These are phyloP conservation scores for Parazoanthus atlanticus DNA, from an alignment of 92 coral and sea anemone species.

Conservation along the genomic window DNA sequence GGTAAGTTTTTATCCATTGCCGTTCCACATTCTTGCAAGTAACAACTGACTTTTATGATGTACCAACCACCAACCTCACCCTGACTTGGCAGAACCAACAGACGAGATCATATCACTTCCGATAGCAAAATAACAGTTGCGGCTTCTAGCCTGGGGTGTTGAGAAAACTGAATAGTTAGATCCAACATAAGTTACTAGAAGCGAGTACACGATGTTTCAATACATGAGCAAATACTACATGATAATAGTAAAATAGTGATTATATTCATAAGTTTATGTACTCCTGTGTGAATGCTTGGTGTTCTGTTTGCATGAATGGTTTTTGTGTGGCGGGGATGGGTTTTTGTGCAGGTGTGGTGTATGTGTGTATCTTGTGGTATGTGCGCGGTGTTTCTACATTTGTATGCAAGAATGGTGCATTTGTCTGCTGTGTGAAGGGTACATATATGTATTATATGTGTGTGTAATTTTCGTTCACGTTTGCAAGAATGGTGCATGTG, in stretches of 20 bases:
- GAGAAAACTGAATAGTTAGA: conserved; percentile 61
- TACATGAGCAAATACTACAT: too few species aligned
- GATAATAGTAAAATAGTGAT: too few species aligned
- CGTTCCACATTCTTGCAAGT: neutral
- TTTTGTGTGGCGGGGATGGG: too few species aligned
- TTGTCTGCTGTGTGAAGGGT: too few species aligned
- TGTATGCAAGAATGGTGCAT: too few species aligned
- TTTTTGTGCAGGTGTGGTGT: too few species aligned
- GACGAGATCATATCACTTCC: conserved; percentile 8
- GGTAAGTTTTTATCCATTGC: neutral
- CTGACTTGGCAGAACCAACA: conserved; percentile 39
- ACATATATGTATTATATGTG: neutral
- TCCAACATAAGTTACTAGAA: neutral
- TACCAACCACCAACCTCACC: conserved; percentile 53
- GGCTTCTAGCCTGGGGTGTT: conserved; percentile 78
- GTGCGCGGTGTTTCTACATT: too few species aligned
- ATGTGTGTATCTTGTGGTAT: too few species aligned
- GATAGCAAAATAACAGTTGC: conserved; percentile 18
- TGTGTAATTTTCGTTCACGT: neutral
- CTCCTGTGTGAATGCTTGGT: too few species aligned
- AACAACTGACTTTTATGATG: neutral
- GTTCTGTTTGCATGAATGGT: too few species aligned
- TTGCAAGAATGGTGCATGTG: neutral
- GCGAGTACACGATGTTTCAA: neutral
- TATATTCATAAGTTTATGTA: too few species aligned